Evolutionary conservation across 2,113 vertebrate species (phyloP).

Genomic region (Tychaedon coryphoeus): DNA sequence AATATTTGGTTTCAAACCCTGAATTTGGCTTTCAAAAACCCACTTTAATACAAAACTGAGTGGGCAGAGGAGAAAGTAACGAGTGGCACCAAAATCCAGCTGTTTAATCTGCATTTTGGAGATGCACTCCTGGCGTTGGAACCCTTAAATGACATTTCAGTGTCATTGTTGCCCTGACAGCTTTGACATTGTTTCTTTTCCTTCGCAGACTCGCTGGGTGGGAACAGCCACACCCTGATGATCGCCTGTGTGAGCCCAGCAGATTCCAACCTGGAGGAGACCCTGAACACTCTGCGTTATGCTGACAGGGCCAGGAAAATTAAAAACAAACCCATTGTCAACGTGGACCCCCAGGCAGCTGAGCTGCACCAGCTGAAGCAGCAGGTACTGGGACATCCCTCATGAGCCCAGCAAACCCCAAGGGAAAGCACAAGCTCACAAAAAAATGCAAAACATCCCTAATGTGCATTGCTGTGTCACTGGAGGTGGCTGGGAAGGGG

Average conservation of each 20-base stretch:
- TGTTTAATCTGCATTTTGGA: not conserved
- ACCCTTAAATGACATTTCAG: not conserved
- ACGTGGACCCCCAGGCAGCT: constrained; percentile 86
- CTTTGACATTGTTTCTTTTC: not conserved
- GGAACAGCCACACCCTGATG: constrained; percentile 97
- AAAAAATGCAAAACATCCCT: not conserved
- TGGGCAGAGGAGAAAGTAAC: not conserved
- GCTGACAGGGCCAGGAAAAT: constrained; percentile 96
- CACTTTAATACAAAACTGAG: not conserved
- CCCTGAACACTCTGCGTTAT: constrained; percentile 93
- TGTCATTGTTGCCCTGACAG: not conserved
- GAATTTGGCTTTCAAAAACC: not conserved
- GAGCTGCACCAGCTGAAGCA: constrained; percentile 85
- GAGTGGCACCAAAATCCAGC: not conserved
- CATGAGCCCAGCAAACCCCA: not conserved
- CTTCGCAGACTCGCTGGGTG: constrained; percentile 88
- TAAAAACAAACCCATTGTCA: constrained; percentile 94
- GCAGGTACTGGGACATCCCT: constrained; percentile 76
- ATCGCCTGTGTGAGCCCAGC: constrained; percentile 95
- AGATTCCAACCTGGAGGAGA: constrained; percentile 96
- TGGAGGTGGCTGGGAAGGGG: not conserved
- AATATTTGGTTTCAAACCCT: not conserved
- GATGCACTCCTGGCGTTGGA: rapidly evolving
- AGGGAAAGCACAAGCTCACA: not conserved
- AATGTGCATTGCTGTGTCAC: rapidly evolving